A percentile compares a stretch with the other conserved stretches of the same genome.
Conservation (phyloP, 2,113 vertebrate genomes). For the Passerina amoena region DNA sequence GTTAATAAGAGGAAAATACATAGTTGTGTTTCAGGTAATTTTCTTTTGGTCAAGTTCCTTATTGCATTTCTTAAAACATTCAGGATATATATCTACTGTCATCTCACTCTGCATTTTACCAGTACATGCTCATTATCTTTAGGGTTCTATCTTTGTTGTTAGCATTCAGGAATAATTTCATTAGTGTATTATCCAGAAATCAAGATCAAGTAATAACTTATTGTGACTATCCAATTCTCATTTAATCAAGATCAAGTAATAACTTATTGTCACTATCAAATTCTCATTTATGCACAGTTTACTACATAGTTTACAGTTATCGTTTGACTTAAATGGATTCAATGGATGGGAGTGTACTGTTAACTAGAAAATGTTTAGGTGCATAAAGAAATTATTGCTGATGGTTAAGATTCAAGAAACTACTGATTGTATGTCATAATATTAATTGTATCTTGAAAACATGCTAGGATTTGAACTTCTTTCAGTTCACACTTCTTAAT, state of each 20-base stretch:
- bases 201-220: neutral
- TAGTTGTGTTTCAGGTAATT: neutral
- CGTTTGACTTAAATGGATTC: neutral
- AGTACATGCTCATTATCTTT: neutral
- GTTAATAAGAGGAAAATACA: neutral
- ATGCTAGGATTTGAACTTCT: neutral
- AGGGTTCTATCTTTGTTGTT: neutral
- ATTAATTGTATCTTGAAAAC: neutral
- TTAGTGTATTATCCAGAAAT: neutral
- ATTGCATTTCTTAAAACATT: neutral
- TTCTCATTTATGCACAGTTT: neutral
- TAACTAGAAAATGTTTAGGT: neutral
- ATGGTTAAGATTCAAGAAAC: neutral
- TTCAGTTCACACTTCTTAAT: neutral
- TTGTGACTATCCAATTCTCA: neutral
- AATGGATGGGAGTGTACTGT: neutral
- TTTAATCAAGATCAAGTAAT: neutral
- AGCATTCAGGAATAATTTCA: neutral
- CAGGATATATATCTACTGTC: neutral
- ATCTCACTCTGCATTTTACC: neutral
- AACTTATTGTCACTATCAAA: neutral
- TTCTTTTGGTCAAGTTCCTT: neutral
- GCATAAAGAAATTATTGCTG: neutral
- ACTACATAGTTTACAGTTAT: neutral
- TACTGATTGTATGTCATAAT: neutral